These are phyloP conservation scores for Macrosteles quadrilineatus DNA, from an alignment of 1,140 invertebrate species.

Conservation along the genomic window DNA sequence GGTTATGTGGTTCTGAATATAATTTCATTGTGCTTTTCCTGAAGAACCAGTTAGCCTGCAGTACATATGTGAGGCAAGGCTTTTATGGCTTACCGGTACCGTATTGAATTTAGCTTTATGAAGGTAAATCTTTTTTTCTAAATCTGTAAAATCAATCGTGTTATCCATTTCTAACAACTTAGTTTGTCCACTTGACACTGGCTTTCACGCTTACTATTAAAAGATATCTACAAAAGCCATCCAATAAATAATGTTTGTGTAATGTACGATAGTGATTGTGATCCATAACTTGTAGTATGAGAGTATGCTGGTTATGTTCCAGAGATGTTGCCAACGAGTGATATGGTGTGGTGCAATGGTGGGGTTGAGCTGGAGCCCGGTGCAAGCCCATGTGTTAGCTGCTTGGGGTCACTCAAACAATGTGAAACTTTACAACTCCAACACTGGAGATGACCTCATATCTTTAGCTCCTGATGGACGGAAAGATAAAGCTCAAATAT, in stretches of 20 bases:
- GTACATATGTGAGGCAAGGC: background rate
- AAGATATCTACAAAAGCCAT: no score
- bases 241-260: no score
- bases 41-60: background rate
- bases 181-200: background rate
- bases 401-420: background rate
- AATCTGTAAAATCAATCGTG: background rate
- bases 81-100: background rate
- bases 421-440: background rate
- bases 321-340: background rate
- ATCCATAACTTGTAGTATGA: no score
- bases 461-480: background rate
- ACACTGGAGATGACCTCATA: background rate
- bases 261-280: no score
- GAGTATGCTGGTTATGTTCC: no score
- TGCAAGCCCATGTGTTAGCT: slow-evolving; percentile 1
- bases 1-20: background rate
- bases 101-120: background rate
- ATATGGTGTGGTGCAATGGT: background rate
- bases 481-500: background rate
- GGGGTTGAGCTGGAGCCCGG: slow-evolving; percentile 4
- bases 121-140: background rate
- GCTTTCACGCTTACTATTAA: no score
- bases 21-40: background rate
- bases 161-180: background rate